These are phyloP conservation scores for Prionace glauca DNA, from an alignment of 2,797 vertebrate genomes.

Conservation along the genomic window DNA sequence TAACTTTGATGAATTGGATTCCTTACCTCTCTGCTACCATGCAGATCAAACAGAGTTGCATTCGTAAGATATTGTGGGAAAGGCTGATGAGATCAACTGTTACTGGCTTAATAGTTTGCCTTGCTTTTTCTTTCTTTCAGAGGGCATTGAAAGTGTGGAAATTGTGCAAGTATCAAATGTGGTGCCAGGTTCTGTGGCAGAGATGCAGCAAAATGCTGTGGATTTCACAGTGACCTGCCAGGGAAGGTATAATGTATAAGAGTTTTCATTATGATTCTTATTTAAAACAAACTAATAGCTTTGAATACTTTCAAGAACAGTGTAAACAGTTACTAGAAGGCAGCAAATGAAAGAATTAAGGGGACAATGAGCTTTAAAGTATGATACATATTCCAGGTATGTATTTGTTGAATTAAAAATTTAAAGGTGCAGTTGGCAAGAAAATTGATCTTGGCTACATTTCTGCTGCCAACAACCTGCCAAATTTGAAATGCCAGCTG, in stretches of 20 bases:
- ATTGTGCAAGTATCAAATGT: slow-evolving; percentile 74
- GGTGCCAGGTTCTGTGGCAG: slow-evolving; percentile 45
- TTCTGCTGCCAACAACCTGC: not conserved
- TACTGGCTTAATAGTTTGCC: not conserved
- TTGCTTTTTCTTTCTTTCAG: slow-evolving; percentile 51
- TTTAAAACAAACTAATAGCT: not conserved
- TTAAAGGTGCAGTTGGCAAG: not conserved
- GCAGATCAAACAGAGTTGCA: not conserved
- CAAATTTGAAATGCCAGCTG: not conserved
- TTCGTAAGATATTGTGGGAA: not conserved
- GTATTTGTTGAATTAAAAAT: not conserved
- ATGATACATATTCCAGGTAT: not conserved
- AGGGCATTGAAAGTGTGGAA: slow-evolving; percentile 85
- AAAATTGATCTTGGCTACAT: not conserved
- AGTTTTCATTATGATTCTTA: not conserved
- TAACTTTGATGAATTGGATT: not conserved
- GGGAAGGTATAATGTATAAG: slow-evolving; percentile 68
- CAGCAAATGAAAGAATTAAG: not conserved
- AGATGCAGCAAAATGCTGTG: slow-evolving; percentile 70
- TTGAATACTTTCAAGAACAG: not conserved
- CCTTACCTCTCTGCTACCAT: not conserved
- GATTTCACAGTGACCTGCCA: slow-evolving; percentile 82
- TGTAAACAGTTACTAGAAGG: not conserved
- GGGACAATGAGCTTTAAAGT: not conserved
- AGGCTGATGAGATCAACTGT: not conserved